phyloP scores from a whole-genome alignment of 2,113 vertebrate genomes.

The Atlantisia rogersi region DNA sequence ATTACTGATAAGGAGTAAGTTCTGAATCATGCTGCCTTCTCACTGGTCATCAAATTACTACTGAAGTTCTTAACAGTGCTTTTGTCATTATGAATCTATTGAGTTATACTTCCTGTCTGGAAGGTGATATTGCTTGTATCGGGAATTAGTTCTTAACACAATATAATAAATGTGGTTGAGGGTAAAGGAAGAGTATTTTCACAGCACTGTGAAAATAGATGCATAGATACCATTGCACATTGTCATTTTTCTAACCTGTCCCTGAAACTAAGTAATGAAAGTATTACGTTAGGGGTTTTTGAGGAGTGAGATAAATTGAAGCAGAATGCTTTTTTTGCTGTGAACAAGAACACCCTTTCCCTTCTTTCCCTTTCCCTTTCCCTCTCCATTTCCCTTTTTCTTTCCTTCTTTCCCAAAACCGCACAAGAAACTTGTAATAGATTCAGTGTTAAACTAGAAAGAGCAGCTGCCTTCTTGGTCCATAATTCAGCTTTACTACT shows the following conservation, averaged over 20 bases:
- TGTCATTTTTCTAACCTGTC: not conserved
- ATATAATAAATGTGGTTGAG: not conserved
- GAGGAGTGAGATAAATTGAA: not conserved
- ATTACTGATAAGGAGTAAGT: not conserved
- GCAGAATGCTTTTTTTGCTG: not conserved
- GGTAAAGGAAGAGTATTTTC: not conserved
- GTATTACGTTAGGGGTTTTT: not conserved
- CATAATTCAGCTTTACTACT: not conserved
- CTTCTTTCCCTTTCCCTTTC: too few species aligned
- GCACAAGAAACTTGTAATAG: not conserved
- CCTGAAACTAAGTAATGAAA: not conserved
- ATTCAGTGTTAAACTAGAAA: not conserved
- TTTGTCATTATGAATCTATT: not conserved
- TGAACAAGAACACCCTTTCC: not conserved
- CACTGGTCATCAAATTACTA: not conserved
- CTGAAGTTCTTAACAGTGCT: fast-evolving
- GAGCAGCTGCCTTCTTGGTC: not conserved
- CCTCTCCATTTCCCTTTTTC: too few species aligned
- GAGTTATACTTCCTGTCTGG: not conserved
- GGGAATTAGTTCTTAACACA: not conserved
- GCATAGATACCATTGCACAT: not conserved
- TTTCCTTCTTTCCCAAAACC: not conserved
- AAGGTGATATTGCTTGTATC: not conserved
- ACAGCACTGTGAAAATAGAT: not conserved
- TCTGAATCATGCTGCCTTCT: not conserved